These are phyloP conservation scores for Tragopan temminckii DNA, from an alignment of 2,797 vertebrate species.

Conservation along the genomic window DNA sequence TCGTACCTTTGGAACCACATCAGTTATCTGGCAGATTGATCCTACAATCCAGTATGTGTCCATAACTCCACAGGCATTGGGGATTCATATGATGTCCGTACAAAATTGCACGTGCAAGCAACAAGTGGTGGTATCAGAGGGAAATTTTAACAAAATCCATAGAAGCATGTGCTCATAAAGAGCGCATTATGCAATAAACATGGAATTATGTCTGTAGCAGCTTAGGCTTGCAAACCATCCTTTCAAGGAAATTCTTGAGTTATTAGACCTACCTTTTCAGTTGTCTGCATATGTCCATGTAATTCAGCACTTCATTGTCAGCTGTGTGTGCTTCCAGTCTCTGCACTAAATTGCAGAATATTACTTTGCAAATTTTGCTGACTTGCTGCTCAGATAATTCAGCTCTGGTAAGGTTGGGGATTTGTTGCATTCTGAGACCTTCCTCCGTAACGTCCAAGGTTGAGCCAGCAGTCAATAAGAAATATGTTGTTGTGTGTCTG, in stretches of 20 bases:
- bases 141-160: neutral
- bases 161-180: neutral
- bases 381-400: conserved; percentile 37
- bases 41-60: neutral
- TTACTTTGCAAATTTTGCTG: conserved; percentile 41
- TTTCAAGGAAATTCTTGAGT: neutral
- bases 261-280: neutral
- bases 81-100: neutral
- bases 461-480: neutral
- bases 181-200: neutral
- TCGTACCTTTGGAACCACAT: neutral
- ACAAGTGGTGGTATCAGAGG: neutral
- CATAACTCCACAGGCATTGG: neutral
- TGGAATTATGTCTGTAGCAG: neutral
- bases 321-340: conserved; percentile 33
- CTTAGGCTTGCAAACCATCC: neutral
- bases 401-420: conserved; percentile 9
- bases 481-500: neutral
- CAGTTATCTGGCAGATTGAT: neutral
- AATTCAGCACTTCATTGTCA: conserved; percentile 56
- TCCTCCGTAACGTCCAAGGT: fast-evolving
- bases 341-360: conserved; percentile 41
- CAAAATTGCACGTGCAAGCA: neutral
- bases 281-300: conserved; percentile 72
- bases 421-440: neutral